Evolutionary conservation across 2,888 invertebrate genomes (phyloP).

Genomic region (Protophormia terraenovae): DNA sequence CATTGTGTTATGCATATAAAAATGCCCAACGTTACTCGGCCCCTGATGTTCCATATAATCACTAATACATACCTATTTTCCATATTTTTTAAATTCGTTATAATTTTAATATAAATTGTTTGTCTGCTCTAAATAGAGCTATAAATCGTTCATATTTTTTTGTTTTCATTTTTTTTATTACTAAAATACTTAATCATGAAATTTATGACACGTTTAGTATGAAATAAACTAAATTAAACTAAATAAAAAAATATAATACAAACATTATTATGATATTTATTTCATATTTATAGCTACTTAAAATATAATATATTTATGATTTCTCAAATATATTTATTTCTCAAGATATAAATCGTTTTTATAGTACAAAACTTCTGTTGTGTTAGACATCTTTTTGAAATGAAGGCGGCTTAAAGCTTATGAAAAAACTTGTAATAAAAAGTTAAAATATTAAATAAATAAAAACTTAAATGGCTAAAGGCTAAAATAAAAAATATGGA

Average conservation of each 20-base stretch:
- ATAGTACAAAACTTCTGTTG: not conserved
- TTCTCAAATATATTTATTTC: too few species aligned
- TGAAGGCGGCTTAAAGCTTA: not conserved
- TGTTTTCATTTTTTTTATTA: not conserved
- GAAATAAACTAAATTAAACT: constrained; percentile 3
- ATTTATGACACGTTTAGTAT: constrained; percentile 23
- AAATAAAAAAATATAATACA: not conserved
- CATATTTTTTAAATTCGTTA: not conserved
- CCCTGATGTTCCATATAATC: too few species aligned
- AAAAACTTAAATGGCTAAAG: constrained; percentile 31
- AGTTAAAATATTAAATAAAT: not conserved
- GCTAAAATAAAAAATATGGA: not conserved
- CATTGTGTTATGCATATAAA: too few species aligned
- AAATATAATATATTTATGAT: not conserved
- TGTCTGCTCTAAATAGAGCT: not conserved
- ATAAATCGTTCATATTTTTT: constrained; percentile 10
- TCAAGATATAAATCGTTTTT: not conserved
- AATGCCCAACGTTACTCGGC: too few species aligned
- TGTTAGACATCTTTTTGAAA: too few species aligned
- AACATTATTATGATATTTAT: not conserved
- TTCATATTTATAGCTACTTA: not conserved
- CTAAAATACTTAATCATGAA: constrained; percentile 2
- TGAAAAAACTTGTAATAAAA: too few species aligned
- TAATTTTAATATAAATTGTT: constrained; percentile 4
- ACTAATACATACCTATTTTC: too few species aligned